Base-by-base conservation (phyloP, 1,140 invertebrate species). In the Euwallacea similis region DNA sequence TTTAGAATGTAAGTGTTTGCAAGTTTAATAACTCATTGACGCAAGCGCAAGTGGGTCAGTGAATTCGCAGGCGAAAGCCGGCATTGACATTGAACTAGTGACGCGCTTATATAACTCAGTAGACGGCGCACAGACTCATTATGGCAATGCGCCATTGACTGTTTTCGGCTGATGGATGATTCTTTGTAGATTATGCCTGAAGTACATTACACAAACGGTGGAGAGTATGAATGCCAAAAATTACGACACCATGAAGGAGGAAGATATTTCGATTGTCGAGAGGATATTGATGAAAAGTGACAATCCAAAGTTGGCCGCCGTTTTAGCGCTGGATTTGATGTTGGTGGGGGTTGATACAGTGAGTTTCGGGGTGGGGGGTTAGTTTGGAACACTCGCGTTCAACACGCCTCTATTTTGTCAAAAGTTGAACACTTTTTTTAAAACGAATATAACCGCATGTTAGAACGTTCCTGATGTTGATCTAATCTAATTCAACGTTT, bases 301-400 rank as follows among this genome's bases (percentile, higher is more conserved):
- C 13, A 86, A 90, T 78, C 84, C 87, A 71, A 90, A 89, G 78
- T 85, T 93, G 55, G 90, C 93, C 3, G 87, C 88, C 7, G 88
- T 93, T 50, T 82, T 95, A 13, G 91, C 92, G 0, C 78, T 95
- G 50, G 94, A 95, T 82, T 83, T 96, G 67, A 88, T 96, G 67
- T 81, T 94, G n/a, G 93, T 95, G 58, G 93, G 93, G 6, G 90
- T 95, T 7, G 93, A 94, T 75, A 95, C 94, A 53, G 93, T 95
- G 82, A 85, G 54, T 56, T 56, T n/a, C n/a, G n/a, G n/a, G n/a
- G n/a, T n/a, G n/a, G n/a, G n/a, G n/a, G n/a, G n/a, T n/a, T n/a
- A n/a, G n/a, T n/a, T n/a, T n/a, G n/a, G n/a, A n/a, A n/a, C n/a
- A n/a, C n/a, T n/a, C n/a, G n/a, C n/a, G n/a, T n/a, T n/a, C 9